Base-by-base conservation (phyloP, 2,888 invertebrate species). In the Amiota communis region DNA sequence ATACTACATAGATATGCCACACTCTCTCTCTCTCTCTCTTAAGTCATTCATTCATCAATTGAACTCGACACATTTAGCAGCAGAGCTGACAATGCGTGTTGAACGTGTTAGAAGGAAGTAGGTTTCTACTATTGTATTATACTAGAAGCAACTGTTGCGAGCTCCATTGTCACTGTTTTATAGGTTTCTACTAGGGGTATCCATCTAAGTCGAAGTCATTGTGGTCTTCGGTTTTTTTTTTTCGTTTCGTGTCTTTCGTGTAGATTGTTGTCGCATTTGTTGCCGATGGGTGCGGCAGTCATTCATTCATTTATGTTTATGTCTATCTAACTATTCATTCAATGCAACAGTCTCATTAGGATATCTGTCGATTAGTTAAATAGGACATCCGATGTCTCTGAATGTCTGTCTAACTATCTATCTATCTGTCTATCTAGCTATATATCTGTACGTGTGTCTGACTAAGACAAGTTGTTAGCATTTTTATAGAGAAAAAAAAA, bases 1-100 rank as follows among this genome's bases (percentile, higher is more conserved):
- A 36, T 36, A 36, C 4, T 36, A 36, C 36, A 53, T 53, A 51
- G 53, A 9, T 47, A 49, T 23, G 8, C 46, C n/a, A 23, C 23
- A 23, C 23, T 23, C 23, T 23, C 23, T 23, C 23, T 23, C 23
- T 23, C 3, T 23, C 36, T 63, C 36, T 6, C 36, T 63, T 36
- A n/a, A 68, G 13, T 67, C 67, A 68, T 68, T 77, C 77, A 84
- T 82, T 77, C 77, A 84, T 82, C 77, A 80, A 81, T 76, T 71
- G 70, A 75, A 67, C 71, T 51, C 77, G 76, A 23, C 15, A n/a
- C 65, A 15, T 47, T 47, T 47, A 64, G 47, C 53, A 15, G 15
- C 53, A 15, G 15, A 64, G 46, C 23, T 64, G n/a, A 49, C 36
- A 36, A 36, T 63, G 12, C 36, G 36, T 36, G 63, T 63, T 23